These are phyloP conservation scores for Troides helena DNA, from an alignment of 2,888 invertebrate species.

Conservation along the genomic window DNA sequence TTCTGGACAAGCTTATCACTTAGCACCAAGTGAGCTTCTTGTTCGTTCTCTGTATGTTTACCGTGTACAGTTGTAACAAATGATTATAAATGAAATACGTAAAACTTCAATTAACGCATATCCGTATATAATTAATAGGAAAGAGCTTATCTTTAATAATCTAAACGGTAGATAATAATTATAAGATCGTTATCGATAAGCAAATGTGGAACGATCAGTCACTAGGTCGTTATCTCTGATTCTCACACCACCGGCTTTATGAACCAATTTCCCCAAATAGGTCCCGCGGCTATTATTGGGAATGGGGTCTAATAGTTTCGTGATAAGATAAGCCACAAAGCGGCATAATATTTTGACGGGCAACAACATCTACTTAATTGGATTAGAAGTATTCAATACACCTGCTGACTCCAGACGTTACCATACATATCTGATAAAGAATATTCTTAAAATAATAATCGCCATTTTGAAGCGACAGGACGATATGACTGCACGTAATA, in stretches of 20 bases:
- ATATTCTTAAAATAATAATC: too few species aligned
- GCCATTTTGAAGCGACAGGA: too few species aligned
- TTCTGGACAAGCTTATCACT: too few species aligned
- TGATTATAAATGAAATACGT: slow-evolving; percentile 10
- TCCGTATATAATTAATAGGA: slow-evolving; percentile 29
- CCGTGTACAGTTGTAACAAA: not conserved
- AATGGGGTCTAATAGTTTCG: slow-evolving; percentile 49
- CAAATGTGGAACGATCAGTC: slow-evolving; percentile 48
- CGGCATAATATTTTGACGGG: slow-evolving; percentile 40
- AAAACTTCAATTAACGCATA: slow-evolving; percentile 18
- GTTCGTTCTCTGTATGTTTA: not conserved
- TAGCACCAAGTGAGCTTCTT: too few species aligned
- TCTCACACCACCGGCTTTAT: slow-evolving; percentile 50
- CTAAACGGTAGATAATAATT: slow-evolving; percentile 18
- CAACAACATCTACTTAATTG: slow-evolving; percentile 26
- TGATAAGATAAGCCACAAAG: slow-evolving; percentile 58
- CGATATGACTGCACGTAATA: too few species aligned
- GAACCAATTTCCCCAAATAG: slow-evolving; percentile 51
- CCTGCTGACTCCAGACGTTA: slow-evolving; percentile 12
- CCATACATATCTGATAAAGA: not conserved
- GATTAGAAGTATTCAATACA: slow-evolving; percentile 7
- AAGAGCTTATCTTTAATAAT: slow-evolving; percentile 15
- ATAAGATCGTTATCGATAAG: slow-evolving; percentile 31
- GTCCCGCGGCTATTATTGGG: slow-evolving; percentile 49
- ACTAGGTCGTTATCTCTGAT: slow-evolving; percentile 49